These are phyloP conservation scores for Pygoscelis antarcticus DNA, from an alignment of 2,113 vertebrate genomes.

Conservation along the genomic window DNA sequence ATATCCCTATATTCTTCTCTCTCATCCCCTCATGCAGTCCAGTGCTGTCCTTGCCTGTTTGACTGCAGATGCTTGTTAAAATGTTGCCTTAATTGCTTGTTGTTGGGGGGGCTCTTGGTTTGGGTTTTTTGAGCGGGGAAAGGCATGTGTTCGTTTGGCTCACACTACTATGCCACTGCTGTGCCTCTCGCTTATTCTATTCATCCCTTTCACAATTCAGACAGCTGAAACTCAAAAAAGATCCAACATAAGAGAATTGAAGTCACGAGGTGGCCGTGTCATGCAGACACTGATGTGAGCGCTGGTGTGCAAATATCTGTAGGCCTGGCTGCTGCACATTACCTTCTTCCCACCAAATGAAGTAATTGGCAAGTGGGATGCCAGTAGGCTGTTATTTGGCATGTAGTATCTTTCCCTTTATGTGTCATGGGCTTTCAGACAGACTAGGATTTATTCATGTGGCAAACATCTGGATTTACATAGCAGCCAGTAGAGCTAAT, in stretches of 20 bases:
- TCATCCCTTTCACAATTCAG: neutral
- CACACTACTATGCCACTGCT: neutral
- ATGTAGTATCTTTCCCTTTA: neutral
- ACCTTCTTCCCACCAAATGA: neutral
- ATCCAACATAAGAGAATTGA: fast-evolving
- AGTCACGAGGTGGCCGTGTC: neutral
- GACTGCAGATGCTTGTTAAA: neutral
- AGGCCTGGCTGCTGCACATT: neutral
- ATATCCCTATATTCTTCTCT: neutral
- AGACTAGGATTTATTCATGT: neutral
- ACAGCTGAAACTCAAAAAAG: neutral
- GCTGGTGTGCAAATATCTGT: neutral
- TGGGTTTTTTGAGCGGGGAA: neutral
- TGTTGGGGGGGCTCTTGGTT: neutral
- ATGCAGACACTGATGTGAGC: neutral
- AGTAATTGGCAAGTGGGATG: neutral
- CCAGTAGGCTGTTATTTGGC: neutral
- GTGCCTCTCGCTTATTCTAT: neutral
- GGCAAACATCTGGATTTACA: conserved; percentile 44
- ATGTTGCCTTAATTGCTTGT: neutral
- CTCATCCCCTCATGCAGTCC: neutral
- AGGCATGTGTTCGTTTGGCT: neutral
- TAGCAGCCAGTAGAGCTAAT: neutral
- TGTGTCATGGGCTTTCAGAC: neutral
- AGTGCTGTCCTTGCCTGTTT: neutral